phyloP scores from a whole-genome alignment of 1,140 invertebrate species.

The Drosophila malerkotliana region DNA sequence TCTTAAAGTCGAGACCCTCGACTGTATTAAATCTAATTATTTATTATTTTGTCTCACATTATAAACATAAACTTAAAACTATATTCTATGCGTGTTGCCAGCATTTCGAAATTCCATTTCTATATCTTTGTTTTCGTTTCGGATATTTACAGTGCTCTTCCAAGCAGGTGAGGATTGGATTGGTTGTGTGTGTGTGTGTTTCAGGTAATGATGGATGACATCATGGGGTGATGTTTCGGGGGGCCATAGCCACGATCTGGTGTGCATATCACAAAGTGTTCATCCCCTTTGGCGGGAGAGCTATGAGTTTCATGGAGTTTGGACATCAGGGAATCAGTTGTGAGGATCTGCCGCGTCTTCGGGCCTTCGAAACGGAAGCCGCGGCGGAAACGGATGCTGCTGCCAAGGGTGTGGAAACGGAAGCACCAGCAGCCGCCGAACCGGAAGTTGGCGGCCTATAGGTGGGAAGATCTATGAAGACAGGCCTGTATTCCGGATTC shows the following conservation, averaged over 20 bases:
- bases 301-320: not conserved
- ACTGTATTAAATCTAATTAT: conserved; percentile 20
- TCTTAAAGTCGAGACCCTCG: conserved; percentile 35
- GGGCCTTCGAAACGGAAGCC: conserved; percentile 15
- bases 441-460: conserved; percentile 56
- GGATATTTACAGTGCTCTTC: conserved; percentile 46
- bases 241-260: conserved; percentile 38
- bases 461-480: conserved; percentile 80
- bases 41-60: conserved; percentile 37
- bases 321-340: conserved; percentile 13
- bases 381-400: not conserved
- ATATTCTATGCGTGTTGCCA: conserved; percentile 33
- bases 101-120: conserved; percentile 52
- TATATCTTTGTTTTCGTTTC: conserved; percentile 26
- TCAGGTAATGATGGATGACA: too few species aligned
- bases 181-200: conserved; percentile 5
- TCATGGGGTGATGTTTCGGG: not conserved
- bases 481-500: conserved; percentile 65
- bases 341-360: conserved; percentile 46
- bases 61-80: conserved; percentile 50
- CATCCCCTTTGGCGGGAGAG: conserved; percentile 29
- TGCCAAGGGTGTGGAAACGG: not conserved
- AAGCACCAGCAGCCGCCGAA: not conserved
- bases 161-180: not conserved
- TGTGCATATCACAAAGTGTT: conserved; percentile 69